Conservation (phyloP, 2,113 vertebrate genomes). For the Mohoua ochrocephala region DNA sequence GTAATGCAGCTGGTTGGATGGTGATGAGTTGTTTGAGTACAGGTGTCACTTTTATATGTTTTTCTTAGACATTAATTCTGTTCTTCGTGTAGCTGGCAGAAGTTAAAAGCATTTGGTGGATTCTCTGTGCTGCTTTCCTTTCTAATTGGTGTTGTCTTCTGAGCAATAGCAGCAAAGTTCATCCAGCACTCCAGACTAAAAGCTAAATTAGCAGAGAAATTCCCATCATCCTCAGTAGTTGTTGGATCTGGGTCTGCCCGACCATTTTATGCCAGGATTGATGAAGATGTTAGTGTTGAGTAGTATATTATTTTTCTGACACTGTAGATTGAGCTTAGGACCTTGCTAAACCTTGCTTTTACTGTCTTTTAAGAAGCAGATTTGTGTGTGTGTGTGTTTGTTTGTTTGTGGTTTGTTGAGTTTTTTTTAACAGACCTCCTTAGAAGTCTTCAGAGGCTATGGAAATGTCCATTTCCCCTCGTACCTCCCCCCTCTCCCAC, state of each 20-base stretch:
- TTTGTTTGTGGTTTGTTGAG: background rate
- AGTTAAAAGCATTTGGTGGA: background rate
- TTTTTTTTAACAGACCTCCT: background rate
- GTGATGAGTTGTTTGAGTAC: background rate
- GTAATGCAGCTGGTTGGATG: background rate
- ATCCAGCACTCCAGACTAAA: background rate
- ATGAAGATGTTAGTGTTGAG: background rate
- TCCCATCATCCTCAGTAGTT: fast-evolving
- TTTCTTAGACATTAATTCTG: background rate
- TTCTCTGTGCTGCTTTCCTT: background rate
- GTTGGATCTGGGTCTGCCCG: background rate
- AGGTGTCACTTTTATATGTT: background rate
- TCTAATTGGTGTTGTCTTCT: background rate
- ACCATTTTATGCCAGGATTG: background rate
- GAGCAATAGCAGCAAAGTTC: background rate
- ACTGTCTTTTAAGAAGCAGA: background rate
- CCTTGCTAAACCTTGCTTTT: background rate
- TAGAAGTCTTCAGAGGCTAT: background rate
- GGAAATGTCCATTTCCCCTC: background rate
- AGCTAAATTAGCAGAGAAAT: background rate
- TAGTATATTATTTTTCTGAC: background rate
- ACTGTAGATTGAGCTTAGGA: background rate
- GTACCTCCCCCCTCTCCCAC: background rate
- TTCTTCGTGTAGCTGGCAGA: background rate
- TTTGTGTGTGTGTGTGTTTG: background rate